Evolutionary conservation across 1,140 invertebrate genomes (phyloP).

Genomic region (Brachystomella parvula): DNA sequence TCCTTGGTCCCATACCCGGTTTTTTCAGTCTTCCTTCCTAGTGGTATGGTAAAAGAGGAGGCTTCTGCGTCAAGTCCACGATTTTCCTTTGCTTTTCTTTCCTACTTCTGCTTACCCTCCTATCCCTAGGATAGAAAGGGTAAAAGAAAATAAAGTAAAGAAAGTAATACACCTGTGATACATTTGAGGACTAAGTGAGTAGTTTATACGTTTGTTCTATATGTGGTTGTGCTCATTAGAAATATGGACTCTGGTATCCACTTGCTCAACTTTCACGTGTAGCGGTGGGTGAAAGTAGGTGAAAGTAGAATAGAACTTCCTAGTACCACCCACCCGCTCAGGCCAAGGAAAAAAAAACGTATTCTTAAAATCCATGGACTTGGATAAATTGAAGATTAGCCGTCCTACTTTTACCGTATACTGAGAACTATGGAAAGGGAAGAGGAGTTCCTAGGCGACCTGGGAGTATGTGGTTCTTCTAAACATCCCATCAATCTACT

Average conservation of each 20-base stretch:
- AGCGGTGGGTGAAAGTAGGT: neutral
- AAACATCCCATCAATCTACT: too few relatives aligned
- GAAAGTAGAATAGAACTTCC: neutral
- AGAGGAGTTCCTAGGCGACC: neutral
- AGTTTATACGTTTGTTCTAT: too few relatives aligned
- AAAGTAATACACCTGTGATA: neutral
- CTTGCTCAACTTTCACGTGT: neutral
- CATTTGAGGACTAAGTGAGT: neutral
- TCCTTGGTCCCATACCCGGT: too few relatives aligned
- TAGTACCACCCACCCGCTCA: neutral
- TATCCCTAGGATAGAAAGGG: neutral
- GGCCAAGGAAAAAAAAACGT: neutral
- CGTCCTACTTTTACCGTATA: neutral
- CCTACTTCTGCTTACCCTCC: neutral
- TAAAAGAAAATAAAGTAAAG: neutral
- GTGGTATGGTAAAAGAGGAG: too few relatives aligned
- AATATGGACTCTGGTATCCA: neutral
- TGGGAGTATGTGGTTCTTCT: too few relatives aligned
- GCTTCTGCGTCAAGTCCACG: too few relatives aligned
- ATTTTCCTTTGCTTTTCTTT: neutral
- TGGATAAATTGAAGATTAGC: neutral
- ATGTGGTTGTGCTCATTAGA: too few relatives aligned
- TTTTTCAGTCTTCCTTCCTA: too few relatives aligned
- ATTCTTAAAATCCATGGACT: neutral
- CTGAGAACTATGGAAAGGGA: neutral